Evolutionary conservation across 2,113 vertebrate species (phyloP).

Genomic region (Leucoraja erinaceus): DNA sequence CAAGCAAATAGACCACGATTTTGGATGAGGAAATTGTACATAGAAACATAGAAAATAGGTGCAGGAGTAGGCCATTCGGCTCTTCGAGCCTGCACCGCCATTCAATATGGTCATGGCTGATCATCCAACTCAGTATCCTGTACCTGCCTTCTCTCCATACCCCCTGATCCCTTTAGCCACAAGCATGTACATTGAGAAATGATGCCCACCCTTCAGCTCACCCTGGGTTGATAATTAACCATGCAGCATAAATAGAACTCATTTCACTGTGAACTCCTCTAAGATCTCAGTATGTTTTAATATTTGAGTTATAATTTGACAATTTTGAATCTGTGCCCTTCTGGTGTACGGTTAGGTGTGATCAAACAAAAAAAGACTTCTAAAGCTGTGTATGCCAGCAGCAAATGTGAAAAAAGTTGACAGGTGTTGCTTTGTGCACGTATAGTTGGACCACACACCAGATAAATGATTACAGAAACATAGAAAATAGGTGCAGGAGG

Average conservation of each 20-base stretch:
- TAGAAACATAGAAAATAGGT: too few species aligned
- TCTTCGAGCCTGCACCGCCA: too few species aligned
- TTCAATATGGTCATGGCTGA: too few species aligned
- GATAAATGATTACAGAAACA: too few species aligned
- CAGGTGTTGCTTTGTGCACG: background rate
- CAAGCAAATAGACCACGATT: background rate
- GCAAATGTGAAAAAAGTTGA: background rate
- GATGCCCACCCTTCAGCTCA: background rate
- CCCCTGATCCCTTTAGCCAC: too few species aligned
- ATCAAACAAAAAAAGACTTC: background rate
- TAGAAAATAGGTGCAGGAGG: too few species aligned
- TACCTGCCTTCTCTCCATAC: too few species aligned
- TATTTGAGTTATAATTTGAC: background rate
- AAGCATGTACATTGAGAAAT: background rate
- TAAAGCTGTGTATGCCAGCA: background rate
- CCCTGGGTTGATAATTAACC: background rate
- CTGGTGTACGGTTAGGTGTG: background rate
- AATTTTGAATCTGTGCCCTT: background rate
- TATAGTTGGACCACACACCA: background rate
- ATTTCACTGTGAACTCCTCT: background rate
- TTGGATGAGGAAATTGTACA: background rate
- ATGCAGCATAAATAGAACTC: background rate
- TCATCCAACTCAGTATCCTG: too few species aligned
- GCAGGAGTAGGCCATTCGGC: too few species aligned
- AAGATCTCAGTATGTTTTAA: background rate